A percentile compares a stretch with the other conserved stretches of the same genome.
Conservation (phyloP, 2,888 invertebrate species). For the Thysanoteuthis rhombus region DNA sequence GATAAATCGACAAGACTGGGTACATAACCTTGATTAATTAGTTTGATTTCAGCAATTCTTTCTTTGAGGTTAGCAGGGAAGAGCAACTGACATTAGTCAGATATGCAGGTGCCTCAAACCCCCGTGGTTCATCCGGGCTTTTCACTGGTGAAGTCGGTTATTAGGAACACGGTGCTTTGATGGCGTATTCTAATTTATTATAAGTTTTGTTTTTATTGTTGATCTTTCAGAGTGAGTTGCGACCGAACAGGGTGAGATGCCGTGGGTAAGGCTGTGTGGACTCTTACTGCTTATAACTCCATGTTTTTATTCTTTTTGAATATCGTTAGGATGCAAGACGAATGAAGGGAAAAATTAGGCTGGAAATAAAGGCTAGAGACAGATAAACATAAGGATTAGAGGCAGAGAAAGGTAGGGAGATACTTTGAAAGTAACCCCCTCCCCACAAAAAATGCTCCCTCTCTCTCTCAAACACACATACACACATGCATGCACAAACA, state of each 20-base stretch:
- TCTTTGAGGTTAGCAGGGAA: background rate
- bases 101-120: background rate
- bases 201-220: too few relatives aligned
- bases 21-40: background rate
- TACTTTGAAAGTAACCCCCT: background rate
- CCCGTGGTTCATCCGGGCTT: background rate
- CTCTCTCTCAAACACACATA: too few relatives aligned
- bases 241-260: background rate
- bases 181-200: too few relatives aligned
- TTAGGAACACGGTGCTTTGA: too few relatives aligned
- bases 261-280: rapidly evolving
- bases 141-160: too few relatives aligned
- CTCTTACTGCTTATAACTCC: background rate
- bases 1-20: background rate
- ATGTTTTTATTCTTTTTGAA: background rate
- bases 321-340: too few relatives aligned
- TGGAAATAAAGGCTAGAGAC: too few relatives aligned
- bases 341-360: too few relatives aligned
- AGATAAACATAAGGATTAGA: too few relatives aligned
- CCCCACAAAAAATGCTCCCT: too few relatives aligned
- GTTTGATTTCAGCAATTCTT: background rate
- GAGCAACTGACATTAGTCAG: background rate
- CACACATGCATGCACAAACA: too few relatives aligned
- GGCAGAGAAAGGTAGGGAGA: too few relatives aligned
- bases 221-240: background rate